Evolutionary conservation across 2,113 vertebrate genomes (phyloP).

Genomic region (Platichthys flesus): DNA sequence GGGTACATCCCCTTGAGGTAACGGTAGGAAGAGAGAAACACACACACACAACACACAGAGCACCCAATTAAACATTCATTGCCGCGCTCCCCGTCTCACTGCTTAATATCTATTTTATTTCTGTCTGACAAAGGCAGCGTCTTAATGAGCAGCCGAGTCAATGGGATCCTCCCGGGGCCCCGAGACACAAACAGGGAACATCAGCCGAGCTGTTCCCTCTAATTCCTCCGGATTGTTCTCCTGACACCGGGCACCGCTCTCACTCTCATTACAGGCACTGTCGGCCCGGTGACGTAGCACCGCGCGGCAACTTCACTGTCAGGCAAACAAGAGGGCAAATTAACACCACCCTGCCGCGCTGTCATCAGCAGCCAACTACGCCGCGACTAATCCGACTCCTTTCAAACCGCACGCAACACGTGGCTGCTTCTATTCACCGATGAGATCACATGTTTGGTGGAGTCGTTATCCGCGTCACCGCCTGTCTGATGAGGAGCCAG

Average conservation of each 20-base stretch:
- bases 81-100: conserved; percentile 62
- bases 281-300: conserved; percentile 60
- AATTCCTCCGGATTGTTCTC: conserved; percentile 75
- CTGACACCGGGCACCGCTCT: conserved; percentile 58
- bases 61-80: conserved; percentile 80
- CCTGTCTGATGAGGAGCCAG: conserved; percentile 32
- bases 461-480: conserved; percentile 21
- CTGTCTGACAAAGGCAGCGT: conserved; percentile 69
- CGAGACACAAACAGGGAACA: conserved; percentile 70
- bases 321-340: conserved; percentile 42
- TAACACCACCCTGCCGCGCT: conserved; percentile 32
- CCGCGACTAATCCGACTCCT: conserved; percentile 38
- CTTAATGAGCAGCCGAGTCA: conserved; percentile 79
- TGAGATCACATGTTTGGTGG: conserved; percentile 33
- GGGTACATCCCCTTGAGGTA: conserved; percentile 44
- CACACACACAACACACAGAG: conserved; percentile 49
- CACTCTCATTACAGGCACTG: conserved; percentile 68
- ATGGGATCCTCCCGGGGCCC: conserved; percentile 68
- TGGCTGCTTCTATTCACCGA: conserved; percentile 50
- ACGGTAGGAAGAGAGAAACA: conserved; percentile 35
- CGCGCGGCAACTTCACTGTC: conserved; percentile 42
- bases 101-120: conserved; percentile 80
- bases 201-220: conserved; percentile 62
- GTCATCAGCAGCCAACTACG: conserved; percentile 37
- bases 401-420: conserved; percentile 47